Base-by-base conservation (phyloP, 2,888 invertebrate species). In the Drosophila austrosaltans region DNA sequence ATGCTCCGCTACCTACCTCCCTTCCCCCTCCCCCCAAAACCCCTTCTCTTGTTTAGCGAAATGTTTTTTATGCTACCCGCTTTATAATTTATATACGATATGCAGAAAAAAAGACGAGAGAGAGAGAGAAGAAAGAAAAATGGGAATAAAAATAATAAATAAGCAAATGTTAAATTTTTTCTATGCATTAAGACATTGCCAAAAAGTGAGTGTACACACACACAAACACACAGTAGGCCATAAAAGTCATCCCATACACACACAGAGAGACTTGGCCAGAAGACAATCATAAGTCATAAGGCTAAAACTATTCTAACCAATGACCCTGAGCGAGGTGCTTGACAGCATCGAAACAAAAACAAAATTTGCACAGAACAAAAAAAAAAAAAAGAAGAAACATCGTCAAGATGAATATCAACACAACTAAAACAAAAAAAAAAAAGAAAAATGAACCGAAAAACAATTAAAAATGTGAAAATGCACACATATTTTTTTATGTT, bases 301-400 rank as follows among this genome's bases (percentile, higher is more conserved):
- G 75, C 74, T 48, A 48, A 67, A 79, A 81, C 81, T 82, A 82
- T 82, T 84, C 69, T 75, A 63, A 53, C 53, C 54, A 63, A 25
- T 79, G 82, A 84, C 82, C 84, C 82, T 83, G 82, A 66, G 28
- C 66, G 74, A 78, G 82, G 82, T 84, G 82, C 81, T 82, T 82
- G 84, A 82, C 82, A 79, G 81, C 71, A 70, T 58, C 61, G 40
- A 32, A 22, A 20, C 16, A 22, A 63, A 65, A 8, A 48, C 44
- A 48, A 48, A 48, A 25, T 48, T 48, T 25, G 48, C 48, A 48
- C 48, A 8, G 12, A 10, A 48, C 22, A 48, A 48, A 20, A 42
- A 42, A 42, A 42, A 1, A 39, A 30, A 30, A 30, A 42, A 42
- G 16, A 1, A 39, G 16, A 30, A 30, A 30, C 4, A 30, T 30